phyloP scores from a whole-genome alignment of 1,140 invertebrate genomes.

The Aphis craccivora region DNA sequence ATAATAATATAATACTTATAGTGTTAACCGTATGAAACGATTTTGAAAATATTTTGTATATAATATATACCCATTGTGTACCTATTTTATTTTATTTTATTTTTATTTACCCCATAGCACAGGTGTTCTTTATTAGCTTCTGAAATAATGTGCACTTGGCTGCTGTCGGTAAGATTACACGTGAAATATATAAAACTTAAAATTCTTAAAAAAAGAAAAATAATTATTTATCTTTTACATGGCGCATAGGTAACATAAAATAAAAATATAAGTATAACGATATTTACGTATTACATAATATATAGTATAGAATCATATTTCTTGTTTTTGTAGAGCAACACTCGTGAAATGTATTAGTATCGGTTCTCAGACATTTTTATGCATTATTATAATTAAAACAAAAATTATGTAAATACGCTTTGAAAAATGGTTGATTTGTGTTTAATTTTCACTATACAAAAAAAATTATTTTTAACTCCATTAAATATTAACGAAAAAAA shows the following conservation, averaged over 20 bases:
- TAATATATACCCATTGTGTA: neutral
- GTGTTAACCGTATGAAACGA: neutral
- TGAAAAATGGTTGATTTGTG: neutral
- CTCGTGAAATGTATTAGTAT: neutral
- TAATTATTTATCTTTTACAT: neutral
- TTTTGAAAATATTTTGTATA: conserved; percentile 15
- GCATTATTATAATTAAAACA: neutral
- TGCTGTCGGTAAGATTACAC: neutral
- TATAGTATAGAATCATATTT: neutral
- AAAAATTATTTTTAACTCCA: neutral
- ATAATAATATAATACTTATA: neutral
- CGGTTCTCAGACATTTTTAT: neutral
- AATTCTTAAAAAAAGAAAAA: neutral
- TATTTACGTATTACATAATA: neutral
- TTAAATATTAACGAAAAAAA: neutral
- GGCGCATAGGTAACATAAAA: neutral
- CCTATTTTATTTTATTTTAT: neutral
- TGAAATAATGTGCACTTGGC: no score
- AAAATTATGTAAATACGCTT: neutral
- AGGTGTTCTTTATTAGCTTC: neutral
- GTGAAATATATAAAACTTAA: neutral
- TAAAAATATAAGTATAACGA: neutral
- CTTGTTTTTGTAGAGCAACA: neutral
- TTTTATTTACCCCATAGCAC: neutral
- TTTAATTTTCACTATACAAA: neutral